Conservation (phyloP, 1,140 invertebrate genomes). For the Ceratina japonica region DNA sequence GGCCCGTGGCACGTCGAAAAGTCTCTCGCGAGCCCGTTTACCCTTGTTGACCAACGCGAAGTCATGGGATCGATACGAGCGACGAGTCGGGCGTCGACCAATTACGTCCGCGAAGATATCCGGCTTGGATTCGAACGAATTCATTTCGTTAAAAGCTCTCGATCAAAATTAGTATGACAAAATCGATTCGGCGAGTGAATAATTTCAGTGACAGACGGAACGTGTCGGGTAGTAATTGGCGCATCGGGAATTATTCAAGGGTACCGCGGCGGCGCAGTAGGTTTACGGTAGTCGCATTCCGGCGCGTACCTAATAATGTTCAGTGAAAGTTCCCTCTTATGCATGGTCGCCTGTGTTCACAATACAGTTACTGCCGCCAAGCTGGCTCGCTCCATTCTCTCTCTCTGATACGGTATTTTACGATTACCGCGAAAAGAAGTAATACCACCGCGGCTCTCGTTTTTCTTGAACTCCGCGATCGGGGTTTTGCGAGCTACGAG, state of each 20-base stretch:
- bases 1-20: neutral
- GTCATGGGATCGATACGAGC: no score
- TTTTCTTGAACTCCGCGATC: no score
- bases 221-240: neutral
- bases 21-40: no score
- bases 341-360: conserved; percentile 71
- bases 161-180: no score
- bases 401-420: no score
- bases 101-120: neutral
- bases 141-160: neutral
- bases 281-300: conserved; percentile 77
- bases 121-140: neutral
- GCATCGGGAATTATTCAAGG: neutral
- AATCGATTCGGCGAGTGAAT: no score
- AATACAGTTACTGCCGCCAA: conserved; percentile 17
- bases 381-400: no score
- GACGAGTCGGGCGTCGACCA: neutral
- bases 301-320: conserved; percentile 77
- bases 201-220: no score
- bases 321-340: conserved; percentile 75
- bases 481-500: no score
- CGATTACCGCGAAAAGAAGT: no score
- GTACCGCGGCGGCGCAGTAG: conserved; percentile 47
- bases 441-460: no score
- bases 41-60: no score